Percentiles rank a stretch among this genome's conserved stretches.
Evolutionary conservation across 2,888 invertebrate genomes (phyloP).

Genomic region (Drosophila fulvimacula): DNA sequence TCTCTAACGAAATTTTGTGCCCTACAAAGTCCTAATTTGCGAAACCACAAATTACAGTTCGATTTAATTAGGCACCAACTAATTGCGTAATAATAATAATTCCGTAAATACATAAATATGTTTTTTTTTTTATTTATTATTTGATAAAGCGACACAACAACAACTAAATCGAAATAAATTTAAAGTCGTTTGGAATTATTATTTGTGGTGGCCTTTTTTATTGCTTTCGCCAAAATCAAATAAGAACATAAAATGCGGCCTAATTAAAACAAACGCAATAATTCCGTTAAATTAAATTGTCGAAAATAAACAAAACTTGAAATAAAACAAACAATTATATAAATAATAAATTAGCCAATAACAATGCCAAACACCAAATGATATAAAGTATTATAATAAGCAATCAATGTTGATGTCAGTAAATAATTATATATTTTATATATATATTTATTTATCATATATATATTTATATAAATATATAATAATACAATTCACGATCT

Average conservation of each 20-base stretch:
- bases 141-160: slow-evolving; percentile 16
- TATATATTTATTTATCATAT: not conserved
- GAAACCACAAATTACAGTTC: slow-evolving; percentile 53
- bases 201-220: slow-evolving; percentile 12
- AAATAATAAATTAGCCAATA: slow-evolving; percentile 39
- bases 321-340: slow-evolving; percentile 15
- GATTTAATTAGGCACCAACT: slow-evolving; percentile 23
- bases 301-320: slow-evolving; percentile 3
- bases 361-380: slow-evolving; percentile 31
- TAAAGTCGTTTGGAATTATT: slow-evolving; percentile 35
- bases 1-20: slow-evolving; percentile 5
- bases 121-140: slow-evolving; percentile 27
- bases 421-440: too few species aligned
- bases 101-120: slow-evolving; percentile 60
- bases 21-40: slow-evolving; percentile 39
- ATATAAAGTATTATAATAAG: too few species aligned
- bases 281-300: slow-evolving; percentile 54
- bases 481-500: too few species aligned
- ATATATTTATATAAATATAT: not conserved
- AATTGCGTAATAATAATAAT: slow-evolving; percentile 44
- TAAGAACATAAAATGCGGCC: slow-evolving; percentile 57
- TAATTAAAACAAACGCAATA: slow-evolving; percentile 60
- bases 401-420: slow-evolving; percentile 34
- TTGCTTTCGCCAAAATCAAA: slow-evolving; percentile 6
- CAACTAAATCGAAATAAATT: slow-evolving; percentile 57